Base-by-base conservation (phyloP, 2,888 invertebrate species). In the Parelbella ahira region DNA sequence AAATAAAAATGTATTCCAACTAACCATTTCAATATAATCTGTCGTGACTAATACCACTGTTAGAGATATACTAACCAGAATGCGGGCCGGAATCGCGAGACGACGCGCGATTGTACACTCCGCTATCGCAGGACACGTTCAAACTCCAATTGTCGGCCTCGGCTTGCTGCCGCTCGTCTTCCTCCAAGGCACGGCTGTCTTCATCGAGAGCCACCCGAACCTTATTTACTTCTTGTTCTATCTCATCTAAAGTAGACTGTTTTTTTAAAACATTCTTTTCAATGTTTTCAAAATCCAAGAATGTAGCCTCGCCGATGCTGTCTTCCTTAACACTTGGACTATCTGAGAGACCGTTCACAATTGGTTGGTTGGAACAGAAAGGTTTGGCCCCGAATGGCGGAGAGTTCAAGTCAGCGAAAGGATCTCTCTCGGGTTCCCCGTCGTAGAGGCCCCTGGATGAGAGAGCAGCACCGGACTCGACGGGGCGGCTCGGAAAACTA, bases 71-170 rank as follows among this genome's bases (percentile, higher is more conserved):
- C 80, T 78, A 47, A 88, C 88, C 87, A 49, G 88, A 88, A 61
- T 88, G 87, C 11, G 88, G 88, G 45, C 88, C 88, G 37, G 88
- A 88, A 54, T 88, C 88, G 48, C 88, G 76, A 37, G 88, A 88
- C 10, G 88, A 88, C 12, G 88, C 90, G 11, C 90, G 89, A 59
- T 91, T 90, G 65, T 90, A 90, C 50, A 89, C 89, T 44, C 89
- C 89, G 61, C 89, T 89, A 59, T 90, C 90, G 48, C 88, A 88
- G 44, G 89, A 90, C 50, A 88, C 86, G 65, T 88, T 89, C 51
- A 88, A 63, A 48, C 88, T 86, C 88, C 88, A 88, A 58, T 80
- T 84, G 51, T 88, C 88, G 0, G 76, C 80, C 50, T 88, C 86
- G 1, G 73, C 84, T 49, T 82, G 84, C 8, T 83, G 80, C 19